Base-by-base conservation (phyloP, 1,140 invertebrate species). In the Drosophila pandora region DNA sequence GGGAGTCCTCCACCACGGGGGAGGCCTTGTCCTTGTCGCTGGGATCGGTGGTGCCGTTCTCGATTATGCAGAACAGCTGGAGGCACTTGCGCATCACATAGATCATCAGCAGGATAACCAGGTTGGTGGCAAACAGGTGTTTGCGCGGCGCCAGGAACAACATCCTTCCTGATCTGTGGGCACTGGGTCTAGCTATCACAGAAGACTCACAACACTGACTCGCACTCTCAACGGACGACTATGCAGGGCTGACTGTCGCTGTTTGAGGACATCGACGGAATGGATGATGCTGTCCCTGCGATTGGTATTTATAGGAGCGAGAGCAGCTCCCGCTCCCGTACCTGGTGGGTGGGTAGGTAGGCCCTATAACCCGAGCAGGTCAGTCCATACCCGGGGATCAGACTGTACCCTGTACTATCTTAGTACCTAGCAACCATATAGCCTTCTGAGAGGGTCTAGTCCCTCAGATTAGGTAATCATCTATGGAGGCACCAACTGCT, bases 101-200 rank as follows among this genome's bases (percentile, higher is more conserved):
- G 53, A 90, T 90, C 60, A 90, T 57, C n/a, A 90, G 49, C 7
- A 90, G 58, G 6, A 90, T 79, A 37, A 90, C 60, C 53, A 90
- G 52, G 52, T 90, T 90, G 72, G 71, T 90, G 49, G 83, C 88
- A 70, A 79, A 81, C 54, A 90, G 56, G 84, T 90, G 83, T 60
- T 85, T 90, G 57, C 88, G 88, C 17, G 88, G 83, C 58, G 83
- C 88, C 50, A 90, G 79, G 63, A 87, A 87, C 37, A 87, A 72
- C 82, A 87, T 87, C 56, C 75, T 57, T 83, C 50, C 82, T 61
- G 23, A 25, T 13, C 48, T 37, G 8, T 64, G 57, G 55, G 57
- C 76, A 79, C 76, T 79, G 76, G 61, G 75, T 55, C 55, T 59
- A 58, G 53, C 63, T 87, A 87, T 85, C 82, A 87, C 82, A 87